These are phyloP conservation scores for Carcina quercana DNA, from an alignment of 2,888 invertebrate species.

Conservation along the genomic window DNA sequence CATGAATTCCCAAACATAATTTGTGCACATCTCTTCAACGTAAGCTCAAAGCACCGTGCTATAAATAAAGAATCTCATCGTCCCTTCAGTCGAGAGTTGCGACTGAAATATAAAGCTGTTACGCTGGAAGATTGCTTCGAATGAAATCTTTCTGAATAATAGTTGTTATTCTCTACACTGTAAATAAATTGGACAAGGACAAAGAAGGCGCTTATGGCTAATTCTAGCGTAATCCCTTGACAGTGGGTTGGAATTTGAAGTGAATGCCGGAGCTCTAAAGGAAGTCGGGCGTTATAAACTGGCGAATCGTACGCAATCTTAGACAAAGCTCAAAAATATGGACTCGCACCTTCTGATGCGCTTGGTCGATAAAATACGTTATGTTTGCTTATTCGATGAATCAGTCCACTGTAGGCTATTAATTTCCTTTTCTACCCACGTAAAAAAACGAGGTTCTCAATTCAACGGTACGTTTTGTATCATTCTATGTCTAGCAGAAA, in stretches of 20 bases:
- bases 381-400: too few species aligned
- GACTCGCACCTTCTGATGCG: too few species aligned
- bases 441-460: too few species aligned
- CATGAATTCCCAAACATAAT: too few species aligned
- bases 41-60: conserved; percentile 3
- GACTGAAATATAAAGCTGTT: conserved; percentile 20
- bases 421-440: too few species aligned
- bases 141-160: conserved; percentile 23
- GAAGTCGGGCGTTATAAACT: conserved; percentile 22
- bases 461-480: too few species aligned
- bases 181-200: conserved; percentile 26
- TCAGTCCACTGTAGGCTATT: too few species aligned
- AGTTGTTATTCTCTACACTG: conserved; percentile 23
- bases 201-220: conserved; percentile 7
- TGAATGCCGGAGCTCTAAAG: conserved; percentile 7
- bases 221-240: conserved; percentile 14
- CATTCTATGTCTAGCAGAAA: too few species aligned
- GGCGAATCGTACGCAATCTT: conserved; percentile 20
- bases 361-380: too few species aligned
- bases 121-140: conserved; percentile 15
- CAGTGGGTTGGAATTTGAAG: conserved; percentile 18
- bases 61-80: conserved; percentile 6
- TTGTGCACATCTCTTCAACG: too few species aligned
- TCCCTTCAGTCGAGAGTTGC: conserved; percentile 15
- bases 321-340: too few species aligned